phyloP scores from a whole-genome alignment of 2,888 invertebrate species.

The Drosophila limbata region DNA sequence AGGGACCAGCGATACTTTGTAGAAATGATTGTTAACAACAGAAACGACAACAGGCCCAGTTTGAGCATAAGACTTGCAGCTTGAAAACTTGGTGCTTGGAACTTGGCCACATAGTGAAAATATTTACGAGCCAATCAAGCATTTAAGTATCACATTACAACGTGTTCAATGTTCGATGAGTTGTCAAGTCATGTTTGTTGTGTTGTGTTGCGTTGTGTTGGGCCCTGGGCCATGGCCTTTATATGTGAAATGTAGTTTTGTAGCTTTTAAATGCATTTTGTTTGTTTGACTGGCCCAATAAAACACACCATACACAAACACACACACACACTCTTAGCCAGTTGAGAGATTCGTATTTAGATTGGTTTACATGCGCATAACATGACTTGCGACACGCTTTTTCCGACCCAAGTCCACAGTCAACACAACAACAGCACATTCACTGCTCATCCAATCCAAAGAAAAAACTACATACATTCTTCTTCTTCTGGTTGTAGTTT shows the following conservation, averaged over 20 bases:
- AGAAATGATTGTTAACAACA: conserved; percentile 84
- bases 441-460: conserved; percentile 30
- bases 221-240: conserved; percentile 46
- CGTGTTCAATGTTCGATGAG: conserved; percentile 85
- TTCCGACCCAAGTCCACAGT: conserved; percentile 32
- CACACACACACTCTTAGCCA: conserved; percentile 24
- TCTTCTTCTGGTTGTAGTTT: neutral
- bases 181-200: conserved; percentile 84
- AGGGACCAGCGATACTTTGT: conserved; percentile 76
- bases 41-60: conserved; percentile 61
- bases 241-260: conserved; percentile 76
- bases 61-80: conserved; percentile 13
- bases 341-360: conserved; percentile 76
- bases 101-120: conserved; percentile 75
- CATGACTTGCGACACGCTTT: conserved; percentile 81
- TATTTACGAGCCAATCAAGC: conserved; percentile 85
- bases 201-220: conserved; percentile 11
- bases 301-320: conserved; percentile 53
- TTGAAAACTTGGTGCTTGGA: conserved; percentile 1
- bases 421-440: neutral
- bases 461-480: conserved; percentile 3
- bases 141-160: conserved; percentile 85
- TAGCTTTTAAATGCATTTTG: conserved; percentile 82
- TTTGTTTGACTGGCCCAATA: conserved; percentile 78
- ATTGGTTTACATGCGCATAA: conserved; percentile 82